Evolutionary conservation across 2,888 invertebrate species (phyloP).

Genomic region (Sisyra terminalis): DNA sequence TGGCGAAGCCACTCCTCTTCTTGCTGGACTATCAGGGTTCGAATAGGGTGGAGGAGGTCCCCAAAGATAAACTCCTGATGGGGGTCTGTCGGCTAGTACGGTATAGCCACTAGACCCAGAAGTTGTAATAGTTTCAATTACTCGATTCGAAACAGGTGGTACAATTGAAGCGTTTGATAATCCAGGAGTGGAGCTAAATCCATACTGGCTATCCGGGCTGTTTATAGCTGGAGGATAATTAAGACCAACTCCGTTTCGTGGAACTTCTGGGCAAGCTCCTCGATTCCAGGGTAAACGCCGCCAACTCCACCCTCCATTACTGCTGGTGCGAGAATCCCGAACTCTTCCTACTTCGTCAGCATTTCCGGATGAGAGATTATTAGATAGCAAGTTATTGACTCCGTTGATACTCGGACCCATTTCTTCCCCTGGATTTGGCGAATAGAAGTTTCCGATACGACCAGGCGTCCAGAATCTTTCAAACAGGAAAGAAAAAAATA

Average conservation of each 20-base stretch:
- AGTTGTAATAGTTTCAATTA: conserved; percentile 21
- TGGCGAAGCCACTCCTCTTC: conserved; percentile 29
- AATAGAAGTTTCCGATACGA: conserved; percentile 64
- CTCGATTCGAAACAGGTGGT: conserved; percentile 13
- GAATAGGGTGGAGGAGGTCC: conserved; percentile 83
- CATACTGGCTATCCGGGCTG: conserved; percentile 70
- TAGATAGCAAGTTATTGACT: neutral
- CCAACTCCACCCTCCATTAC: conserved; percentile 43
- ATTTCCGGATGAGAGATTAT: neutral
- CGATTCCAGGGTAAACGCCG: conserved; percentile 56
- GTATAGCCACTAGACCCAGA: conserved; percentile 37
- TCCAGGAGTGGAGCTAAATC: conserved; percentile 36
- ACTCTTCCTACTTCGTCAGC: conserved; percentile 12
- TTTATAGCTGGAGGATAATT: conserved; percentile 45
- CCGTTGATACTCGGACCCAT: conserved; percentile 1
- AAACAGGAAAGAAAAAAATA: too few relatives aligned
- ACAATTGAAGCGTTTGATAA: conserved; percentile 14
- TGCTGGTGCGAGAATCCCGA: conserved; percentile 13
- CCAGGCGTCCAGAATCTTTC: conserved; percentile 40
- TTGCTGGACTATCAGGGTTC: conserved; percentile 55
- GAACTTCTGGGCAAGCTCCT: conserved; percentile 6
- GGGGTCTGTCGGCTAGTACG: conserved; percentile 35
- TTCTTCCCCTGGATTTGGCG: conserved; percentile 61
- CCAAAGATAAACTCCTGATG: conserved; percentile 50
- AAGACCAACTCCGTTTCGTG: conserved; percentile 26